These are phyloP conservation scores for Chondrilla cf. caribensis DNA, from an alignment of 37 sponge, comb jelly and placozoan genomes.

Conservation along the genomic window DNA sequence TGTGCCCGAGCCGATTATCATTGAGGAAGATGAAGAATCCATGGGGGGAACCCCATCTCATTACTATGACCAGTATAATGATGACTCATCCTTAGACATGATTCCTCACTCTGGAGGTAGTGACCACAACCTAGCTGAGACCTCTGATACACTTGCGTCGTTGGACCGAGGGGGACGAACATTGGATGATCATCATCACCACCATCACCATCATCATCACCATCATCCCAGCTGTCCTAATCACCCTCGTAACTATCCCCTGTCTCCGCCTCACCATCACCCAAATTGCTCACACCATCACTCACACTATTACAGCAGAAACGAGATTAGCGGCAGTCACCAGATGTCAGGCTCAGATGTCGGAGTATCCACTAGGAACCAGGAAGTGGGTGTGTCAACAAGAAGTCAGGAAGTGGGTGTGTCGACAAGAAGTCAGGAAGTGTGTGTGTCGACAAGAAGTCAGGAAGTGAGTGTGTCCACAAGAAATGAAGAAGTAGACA, in stretches of 20 bases:
- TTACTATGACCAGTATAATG: too few relatives aligned
- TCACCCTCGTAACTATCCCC: neutral
- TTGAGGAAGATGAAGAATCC: slow-evolving; percentile 11
- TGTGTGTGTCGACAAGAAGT: neutral
- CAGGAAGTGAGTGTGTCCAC: neutral
- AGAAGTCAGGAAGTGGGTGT: neutral
- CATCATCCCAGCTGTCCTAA: slow-evolving; percentile 5
- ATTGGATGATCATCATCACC: neutral
- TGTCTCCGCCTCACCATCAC: neutral
- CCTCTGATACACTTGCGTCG: too few relatives aligned
- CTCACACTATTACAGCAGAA: neutral
- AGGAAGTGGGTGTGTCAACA: neutral
- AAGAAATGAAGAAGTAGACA: too few relatives aligned
- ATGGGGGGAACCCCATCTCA: too few relatives aligned
- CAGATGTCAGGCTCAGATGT: too few relatives aligned
- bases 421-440: too few relatives aligned
- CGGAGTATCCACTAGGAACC: too few relatives aligned
- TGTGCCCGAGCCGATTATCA: slow-evolving; percentile 40
- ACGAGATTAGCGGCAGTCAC: neutral
- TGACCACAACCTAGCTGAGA: too few relatives aligned
- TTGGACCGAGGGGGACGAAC: too few relatives aligned
- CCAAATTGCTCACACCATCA: neutral
- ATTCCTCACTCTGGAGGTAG: too few relatives aligned
- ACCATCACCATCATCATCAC: slow-evolving; percentile 9
- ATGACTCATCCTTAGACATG: too few relatives aligned